Conservation (phyloP, 2,113 vertebrate species). For the Bos taurus region DNA sequence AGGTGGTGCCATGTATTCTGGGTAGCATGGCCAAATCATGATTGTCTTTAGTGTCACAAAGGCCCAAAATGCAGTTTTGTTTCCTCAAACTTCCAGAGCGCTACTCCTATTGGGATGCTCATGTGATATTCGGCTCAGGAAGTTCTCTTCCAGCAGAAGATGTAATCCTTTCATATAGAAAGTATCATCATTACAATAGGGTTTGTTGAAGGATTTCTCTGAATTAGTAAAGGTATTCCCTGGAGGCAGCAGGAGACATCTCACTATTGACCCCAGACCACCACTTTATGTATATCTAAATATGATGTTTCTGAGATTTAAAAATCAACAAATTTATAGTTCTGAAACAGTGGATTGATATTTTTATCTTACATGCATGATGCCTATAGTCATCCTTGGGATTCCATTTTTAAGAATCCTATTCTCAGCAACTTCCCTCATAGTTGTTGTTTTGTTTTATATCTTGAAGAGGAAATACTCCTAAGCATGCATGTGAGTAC, state of each 20-base stretch:
- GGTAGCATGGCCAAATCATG: not conserved
- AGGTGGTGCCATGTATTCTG: accelerated
- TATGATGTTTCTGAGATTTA: not conserved
- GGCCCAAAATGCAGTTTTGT: not conserved
- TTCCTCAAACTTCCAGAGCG: not conserved
- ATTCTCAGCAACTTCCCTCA: not conserved
- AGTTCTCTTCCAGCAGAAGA: not conserved
- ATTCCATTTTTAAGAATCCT: not conserved
- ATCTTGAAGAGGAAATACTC: not conserved
- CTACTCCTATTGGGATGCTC: not conserved
- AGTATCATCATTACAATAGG: not conserved
- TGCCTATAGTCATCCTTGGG: not conserved
- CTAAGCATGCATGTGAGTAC: not conserved
- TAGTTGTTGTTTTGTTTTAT: not conserved
- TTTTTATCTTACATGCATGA: not conserved
- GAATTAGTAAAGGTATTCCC: not conserved
- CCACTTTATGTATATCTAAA: not conserved
- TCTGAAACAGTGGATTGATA: not conserved
- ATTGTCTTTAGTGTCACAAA: not conserved
- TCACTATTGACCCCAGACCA: not conserved
- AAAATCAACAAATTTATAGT: not conserved
- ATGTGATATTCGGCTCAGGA: not conserved
- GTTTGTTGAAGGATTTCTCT: not conserved
- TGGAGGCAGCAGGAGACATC: not conserved
- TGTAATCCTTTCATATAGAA: not conserved